Base-by-base conservation (phyloP, 1,140 invertebrate genomes). In the Pectinophora gossypiella region DNA sequence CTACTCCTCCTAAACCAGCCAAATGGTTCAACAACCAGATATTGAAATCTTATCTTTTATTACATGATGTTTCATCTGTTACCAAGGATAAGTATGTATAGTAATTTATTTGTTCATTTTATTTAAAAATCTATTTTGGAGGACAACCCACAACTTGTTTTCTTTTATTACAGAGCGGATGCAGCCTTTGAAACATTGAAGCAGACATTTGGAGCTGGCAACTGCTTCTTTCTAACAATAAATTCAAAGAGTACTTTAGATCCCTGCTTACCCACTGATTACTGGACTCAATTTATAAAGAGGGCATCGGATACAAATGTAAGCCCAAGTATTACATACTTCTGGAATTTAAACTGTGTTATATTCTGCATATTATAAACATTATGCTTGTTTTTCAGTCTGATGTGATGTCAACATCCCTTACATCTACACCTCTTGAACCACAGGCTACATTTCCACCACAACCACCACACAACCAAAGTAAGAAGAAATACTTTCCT, bases 1-100 rank as follows among this genome's bases (percentile, higher is more conserved):
- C 92, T 45, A 88, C 91, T 21, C 92, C 94, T 36, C 92, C 92
- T 64, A 94, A 95, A 88, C 88, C 94, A 71, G 94, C 94, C 49
- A 97, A 97, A 76, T 99, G 97, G 97, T 98, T 99, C 80, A 93
- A 91, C 65, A 92, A 93, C 53, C 93, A 93, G 62, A 93, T 96
- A 21, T 89, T 98, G 19, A 94, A 96, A 71, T 97, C 95, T 86
- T 98, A 97, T 88, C 93, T 99, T 52, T 89, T 99, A 35, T 71
- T 99, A 42, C 95, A 98, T 88, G 97, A 98, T 88, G 75, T 69
- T 19, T 76, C 81, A 52, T 48, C 63, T 40, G 65, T 77, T 10
- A n/a, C 76, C 18, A 84, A 75, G 55, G 82, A 85, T 22, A 87
- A 71, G 81, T 85, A 76, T 60, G 75, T 70, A 22, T 40, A 19